These are phyloP conservation scores for Pseudocheirus occidentalis DNA, from an alignment of 2,797 vertebrate genomes.

Conservation along the genomic window DNA sequence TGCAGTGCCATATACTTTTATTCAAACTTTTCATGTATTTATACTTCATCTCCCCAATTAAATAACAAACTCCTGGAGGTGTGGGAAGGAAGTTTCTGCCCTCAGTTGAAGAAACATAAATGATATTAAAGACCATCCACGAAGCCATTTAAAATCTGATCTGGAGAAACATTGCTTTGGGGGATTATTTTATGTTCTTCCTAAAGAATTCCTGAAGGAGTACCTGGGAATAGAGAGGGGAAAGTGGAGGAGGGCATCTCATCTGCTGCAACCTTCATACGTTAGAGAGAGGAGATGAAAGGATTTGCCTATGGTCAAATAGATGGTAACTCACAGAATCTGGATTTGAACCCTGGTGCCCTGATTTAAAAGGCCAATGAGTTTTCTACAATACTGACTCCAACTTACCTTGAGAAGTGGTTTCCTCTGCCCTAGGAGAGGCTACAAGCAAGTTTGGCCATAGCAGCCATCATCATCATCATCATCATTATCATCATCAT, in stretches of 20 bases:
- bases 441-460: not conserved
- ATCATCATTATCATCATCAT: not conserved
- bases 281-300: not conserved
- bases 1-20: not conserved
- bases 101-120: not conserved
- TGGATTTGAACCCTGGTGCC: not conserved
- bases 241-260: not conserved
- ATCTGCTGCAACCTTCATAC: not conserved
- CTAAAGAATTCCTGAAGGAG: not conserved
- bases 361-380: not conserved
- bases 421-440: not conserved
- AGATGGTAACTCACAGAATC: too few species aligned
- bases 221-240: not conserved
- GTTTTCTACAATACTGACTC: not conserved
- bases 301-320: not conserved
- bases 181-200: not conserved
- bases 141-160: not conserved
- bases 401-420: not conserved
- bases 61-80: not conserved
- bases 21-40: conserved; percentile 29
- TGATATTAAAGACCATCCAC: not conserved
- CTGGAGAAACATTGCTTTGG: not conserved
- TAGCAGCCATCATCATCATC: not conserved
- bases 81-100: not conserved
- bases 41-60: conserved; percentile 23